Evolutionary conservation across 2,113 vertebrate genomes (phyloP).

Genomic region (Phoenicopterus ruber): DNA sequence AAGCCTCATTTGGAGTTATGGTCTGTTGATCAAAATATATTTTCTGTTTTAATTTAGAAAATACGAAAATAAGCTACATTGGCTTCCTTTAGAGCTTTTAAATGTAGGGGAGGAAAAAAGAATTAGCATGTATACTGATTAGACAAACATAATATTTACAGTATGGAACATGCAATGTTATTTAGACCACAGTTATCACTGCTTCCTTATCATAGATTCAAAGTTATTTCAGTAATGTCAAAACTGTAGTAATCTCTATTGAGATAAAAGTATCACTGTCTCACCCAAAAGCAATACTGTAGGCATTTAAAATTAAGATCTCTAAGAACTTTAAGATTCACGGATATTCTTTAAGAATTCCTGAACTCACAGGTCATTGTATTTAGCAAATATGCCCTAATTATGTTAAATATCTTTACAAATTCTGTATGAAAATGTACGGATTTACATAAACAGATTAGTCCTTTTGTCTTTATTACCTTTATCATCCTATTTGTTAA

Average conservation of each 20-base stretch:
- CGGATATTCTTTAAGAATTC: not conserved
- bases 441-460: not conserved
- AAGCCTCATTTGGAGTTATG: not conserved
- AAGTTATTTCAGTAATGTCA: not conserved
- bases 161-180: not conserved
- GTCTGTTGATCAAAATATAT: not conserved
- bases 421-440: not conserved
- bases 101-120: not conserved
- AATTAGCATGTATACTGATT: too few relatives aligned
- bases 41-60: not conserved
- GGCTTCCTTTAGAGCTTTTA: not conserved
- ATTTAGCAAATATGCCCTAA: not conserved
- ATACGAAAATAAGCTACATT: not conserved
- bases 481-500: not conserved
- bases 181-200: not conserved
- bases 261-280: not conserved
- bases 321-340: not conserved
- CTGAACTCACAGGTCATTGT: not conserved
- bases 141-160: not conserved
- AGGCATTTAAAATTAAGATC: not conserved
- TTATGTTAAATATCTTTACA: not conserved
- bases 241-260: not conserved
- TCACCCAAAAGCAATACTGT: not conserved
- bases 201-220: not conserved
- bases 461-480: not conserved